Evolutionary conservation across 2,113 vertebrate genomes (phyloP), one percentile per base, ranked within the genome.

Genomic region (Corythaixoides concolor): DNA sequence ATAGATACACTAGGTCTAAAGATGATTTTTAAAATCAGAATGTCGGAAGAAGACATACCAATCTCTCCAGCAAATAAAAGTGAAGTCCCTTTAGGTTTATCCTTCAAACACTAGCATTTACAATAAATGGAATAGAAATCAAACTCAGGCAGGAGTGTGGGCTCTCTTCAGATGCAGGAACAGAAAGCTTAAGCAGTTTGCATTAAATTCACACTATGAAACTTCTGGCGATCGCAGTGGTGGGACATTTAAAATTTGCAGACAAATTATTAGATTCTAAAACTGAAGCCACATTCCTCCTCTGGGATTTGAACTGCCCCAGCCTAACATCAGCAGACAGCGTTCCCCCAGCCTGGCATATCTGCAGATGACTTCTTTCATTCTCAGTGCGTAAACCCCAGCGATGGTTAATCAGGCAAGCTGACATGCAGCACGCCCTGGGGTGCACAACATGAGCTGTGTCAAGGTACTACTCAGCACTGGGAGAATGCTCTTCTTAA

Each of bases 351-450:
- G 39, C 1, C 0, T 5, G 27, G 10, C 2, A 18, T 12, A 49
- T 19, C 33, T 47, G 24, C 27, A 84, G 55, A 11, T 14, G 20
- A 70, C 21, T 47, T 32, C n/a, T 72, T 58, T 64, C 63, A 15
- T 15, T 63, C 35, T 55, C 12, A 12, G 9, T 20, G 19, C 22
- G 30, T 21, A 75, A 93, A 50, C 12, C 8, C 30, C 68, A 35
- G 14, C 2, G 62, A 55, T 1, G 4, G 32, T 18, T 81, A 27
- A 49, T 11, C 21, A 47, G 69, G 22, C 7, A 37, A 60, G 20
- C 10, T 77, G 0, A 0, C 24, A 20, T 1, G 20, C 33, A 41
- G 32, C n/a, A 11, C 12, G 26, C 27, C 4, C n/a, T 17, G 15
- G 7, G 11, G 13, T 30, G 28, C 14, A 19, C 49, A 50, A 5